Evolutionary conservation across 92 coral and sea anemone species (phyloP), one percentile per base, ranked within the genome.

Genomic region (Phenganax marumi): DNA sequence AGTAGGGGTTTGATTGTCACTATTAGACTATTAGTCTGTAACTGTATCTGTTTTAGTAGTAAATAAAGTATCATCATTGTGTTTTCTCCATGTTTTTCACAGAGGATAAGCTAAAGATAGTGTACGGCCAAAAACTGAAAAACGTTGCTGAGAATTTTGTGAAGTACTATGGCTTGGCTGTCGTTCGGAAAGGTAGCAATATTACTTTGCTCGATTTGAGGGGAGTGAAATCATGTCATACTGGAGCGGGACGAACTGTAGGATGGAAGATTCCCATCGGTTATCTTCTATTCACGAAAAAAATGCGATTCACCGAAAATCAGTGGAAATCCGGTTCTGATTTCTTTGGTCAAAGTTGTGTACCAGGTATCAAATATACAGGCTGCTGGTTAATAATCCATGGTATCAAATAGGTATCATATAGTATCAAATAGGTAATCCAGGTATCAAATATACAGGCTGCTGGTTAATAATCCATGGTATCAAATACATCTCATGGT

Each of bases 251-350:
- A 49, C 86, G 64, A 81, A 91, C 89, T 0, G 88, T 93, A 0
- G 97, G 97, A 22, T 93, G 96, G 92, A 87, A 75, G 47, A 73
- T 91, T 2, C 97, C 97, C 2, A 72, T 91, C 11, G 97, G 97
- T 7, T 73, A 77, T 77, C 78, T 93, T 46, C 80, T 93, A 24
- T 56, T 84, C 10, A 62, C 50, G 3, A 43, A 69, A 13, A 26
- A 57, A 18, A 82, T 84, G 50, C 7, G 24, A 4, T 12, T 33
- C 3, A 70, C 48, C 8, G 73, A 84, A 0, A 64, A 52, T 48
- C 84, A 82, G 47, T 17, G 71, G 5, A 6, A 69, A 26, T 91
- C 97, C 3, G 97, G 80, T 8, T 81, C 93, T 10, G 55, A 70
- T 6, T 91, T 80, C 84, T 93, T 93, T 86, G 64, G 6, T 0